Evolutionary conservation across 1,140 invertebrate genomes (phyloP).

Genomic region (Panagrolaimus sp.): DNA sequence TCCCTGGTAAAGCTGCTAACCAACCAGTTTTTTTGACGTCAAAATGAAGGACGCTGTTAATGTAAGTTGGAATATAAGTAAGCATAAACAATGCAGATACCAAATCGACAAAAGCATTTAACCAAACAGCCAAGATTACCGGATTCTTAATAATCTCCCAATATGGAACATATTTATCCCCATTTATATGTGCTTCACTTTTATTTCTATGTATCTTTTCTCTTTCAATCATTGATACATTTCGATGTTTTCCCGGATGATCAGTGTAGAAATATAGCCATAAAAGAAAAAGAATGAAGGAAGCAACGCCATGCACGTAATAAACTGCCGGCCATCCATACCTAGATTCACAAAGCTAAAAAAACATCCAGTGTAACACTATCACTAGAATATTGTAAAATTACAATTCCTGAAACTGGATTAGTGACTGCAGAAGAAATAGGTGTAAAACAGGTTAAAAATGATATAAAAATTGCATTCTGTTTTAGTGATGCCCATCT

Average conservation of each 20-base stretch:
- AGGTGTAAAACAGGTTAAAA: constrained; percentile 30
- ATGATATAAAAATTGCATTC: constrained; percentile 29
- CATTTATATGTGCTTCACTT: constrained; percentile 21
- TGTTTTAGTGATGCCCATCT: constrained; percentile 34
- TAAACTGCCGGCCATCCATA: constrained; percentile 35
- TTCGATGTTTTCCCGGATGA: constrained; percentile 30
- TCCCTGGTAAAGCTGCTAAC: constrained; percentile 11
- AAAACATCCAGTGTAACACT: no score
- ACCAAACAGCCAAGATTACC: constrained; percentile 38
- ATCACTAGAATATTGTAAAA: not conserved
- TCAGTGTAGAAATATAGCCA: constrained; percentile 37
- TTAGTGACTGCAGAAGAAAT: constrained; percentile 28
- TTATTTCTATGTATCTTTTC: constrained; percentile 28
- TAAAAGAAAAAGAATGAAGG: constrained; percentile 20
- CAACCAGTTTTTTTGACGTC: constrained; percentile 5
- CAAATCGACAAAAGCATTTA: constrained; percentile 41
- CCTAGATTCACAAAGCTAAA: constrained; percentile 28
- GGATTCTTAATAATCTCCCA: constrained; percentile 12
- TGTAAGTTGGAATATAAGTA: constrained; percentile 39
- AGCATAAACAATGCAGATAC: constrained; percentile 37
- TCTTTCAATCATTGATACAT: constrained; percentile 19
- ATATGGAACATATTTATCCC: constrained; percentile 33
- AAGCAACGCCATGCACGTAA: constrained; percentile 22
- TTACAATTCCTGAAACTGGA: constrained; percentile 22
- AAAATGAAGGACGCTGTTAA: constrained; percentile 38